Conservation (phyloP, 2,797 vertebrate genomes). For the Leptodactylus fallax region DNA sequence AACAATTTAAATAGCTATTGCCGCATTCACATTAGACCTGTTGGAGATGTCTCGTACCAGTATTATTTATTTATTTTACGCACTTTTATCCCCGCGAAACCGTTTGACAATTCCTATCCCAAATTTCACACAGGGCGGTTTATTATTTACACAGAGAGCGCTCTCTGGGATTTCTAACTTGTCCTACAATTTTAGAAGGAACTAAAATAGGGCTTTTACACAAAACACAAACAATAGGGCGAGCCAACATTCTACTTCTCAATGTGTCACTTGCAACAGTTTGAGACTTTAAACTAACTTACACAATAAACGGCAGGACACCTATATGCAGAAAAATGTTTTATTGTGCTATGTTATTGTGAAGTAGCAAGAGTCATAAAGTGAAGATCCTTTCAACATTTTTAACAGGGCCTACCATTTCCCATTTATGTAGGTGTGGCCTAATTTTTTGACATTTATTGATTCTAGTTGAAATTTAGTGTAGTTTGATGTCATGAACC, state of each 20-base stretch:
- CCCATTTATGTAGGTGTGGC: too few species aligned
- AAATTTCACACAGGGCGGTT: background rate
- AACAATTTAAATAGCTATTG: conserved; percentile 62
- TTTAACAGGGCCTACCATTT: too few species aligned
- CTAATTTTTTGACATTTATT: too few species aligned
- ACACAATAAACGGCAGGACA: background rate
- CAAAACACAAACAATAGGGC: background rate
- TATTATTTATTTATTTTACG: conserved; percentile 49
- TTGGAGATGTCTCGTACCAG: conserved; percentile 50
- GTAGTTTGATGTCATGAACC: too few species aligned
- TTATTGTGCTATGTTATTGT: too few species aligned
- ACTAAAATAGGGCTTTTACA: background rate
- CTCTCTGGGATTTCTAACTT: background rate
- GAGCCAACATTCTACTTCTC: background rate
- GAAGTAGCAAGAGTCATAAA: too few species aligned
- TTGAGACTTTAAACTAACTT: background rate
- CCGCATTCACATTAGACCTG: conserved; percentile 61
- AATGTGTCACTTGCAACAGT: background rate
- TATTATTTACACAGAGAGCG: background rate
- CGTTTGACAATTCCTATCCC: conserved; percentile 31
- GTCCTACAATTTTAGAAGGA: background rate
- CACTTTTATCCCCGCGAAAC: conserved; percentile 37
- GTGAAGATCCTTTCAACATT: too few species aligned
- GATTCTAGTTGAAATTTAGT: too few species aligned
- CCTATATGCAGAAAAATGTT: too few species aligned